A percentile compares a stretch with the other conserved stretches of the same genome.
Evolutionary conservation across 2,113 vertebrate species (phyloP).

Genomic region (Hyperopisus bebe): DNA sequence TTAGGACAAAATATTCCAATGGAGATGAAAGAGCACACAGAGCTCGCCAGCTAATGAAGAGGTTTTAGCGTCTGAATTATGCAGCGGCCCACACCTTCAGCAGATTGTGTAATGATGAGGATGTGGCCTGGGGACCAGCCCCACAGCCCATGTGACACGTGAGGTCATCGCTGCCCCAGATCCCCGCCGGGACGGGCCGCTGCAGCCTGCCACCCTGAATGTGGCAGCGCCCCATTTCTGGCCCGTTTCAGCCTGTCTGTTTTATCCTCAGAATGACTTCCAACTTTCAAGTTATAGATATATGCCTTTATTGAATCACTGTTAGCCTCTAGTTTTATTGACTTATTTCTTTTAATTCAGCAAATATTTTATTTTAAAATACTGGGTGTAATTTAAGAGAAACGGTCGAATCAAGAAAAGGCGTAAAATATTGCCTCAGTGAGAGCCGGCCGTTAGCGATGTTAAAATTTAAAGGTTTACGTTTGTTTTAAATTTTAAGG

Average conservation of each 20-base stretch:
- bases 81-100: conserved; percentile 45
- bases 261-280: background rate
- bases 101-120: conserved; percentile 24
- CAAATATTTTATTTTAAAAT: background rate
- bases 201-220: background rate
- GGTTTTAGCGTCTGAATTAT: conserved; percentile 57
- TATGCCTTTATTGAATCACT: background rate
- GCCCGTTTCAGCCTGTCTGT: background rate
- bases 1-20: conserved; percentile 60
- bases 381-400: background rate
- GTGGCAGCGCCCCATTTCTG: background rate
- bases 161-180: background rate
- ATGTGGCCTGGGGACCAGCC: background rate
- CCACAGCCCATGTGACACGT: background rate
- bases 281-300: background rate
- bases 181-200: background rate
- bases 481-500: background rate
- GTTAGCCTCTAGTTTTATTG: background rate
- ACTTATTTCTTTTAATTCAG: background rate
- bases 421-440: background rate
- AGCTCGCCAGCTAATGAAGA: conserved; percentile 62
- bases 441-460: too few species aligned
- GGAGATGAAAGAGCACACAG: conserved; percentile 56
- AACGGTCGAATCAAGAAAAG: background rate
- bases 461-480: background rate